These are phyloP conservation scores for Euplagia quadripunctaria DNA, from an alignment of 2,888 invertebrate species.

Conservation along the genomic window DNA sequence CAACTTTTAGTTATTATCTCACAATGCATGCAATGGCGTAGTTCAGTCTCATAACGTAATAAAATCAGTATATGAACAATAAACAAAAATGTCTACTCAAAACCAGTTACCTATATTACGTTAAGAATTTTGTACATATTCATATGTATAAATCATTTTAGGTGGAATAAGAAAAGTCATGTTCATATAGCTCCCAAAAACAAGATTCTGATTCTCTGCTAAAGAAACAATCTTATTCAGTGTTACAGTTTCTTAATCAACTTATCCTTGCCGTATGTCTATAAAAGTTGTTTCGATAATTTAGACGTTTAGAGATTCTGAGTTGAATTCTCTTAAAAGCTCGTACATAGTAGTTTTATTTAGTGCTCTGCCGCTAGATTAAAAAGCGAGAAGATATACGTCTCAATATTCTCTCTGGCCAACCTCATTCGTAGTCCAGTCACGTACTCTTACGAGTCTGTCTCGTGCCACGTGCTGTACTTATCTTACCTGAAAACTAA, in stretches of 20 bases:
- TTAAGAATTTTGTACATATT: too few species aligned
- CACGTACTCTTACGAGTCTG: conserved; percentile 66
- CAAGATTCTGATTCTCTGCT: background rate
- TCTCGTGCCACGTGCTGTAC: conserved; percentile 64
- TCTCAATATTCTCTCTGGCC: conserved; percentile 66
- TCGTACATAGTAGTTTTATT: conserved; percentile 39
- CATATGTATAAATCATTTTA: too few species aligned
- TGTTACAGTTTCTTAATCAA: background rate
- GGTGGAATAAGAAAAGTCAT: too few species aligned
- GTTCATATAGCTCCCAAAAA: too few species aligned
- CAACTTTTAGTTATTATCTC: too few species aligned
- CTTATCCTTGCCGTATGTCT: background rate
- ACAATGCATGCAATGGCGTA: too few species aligned
- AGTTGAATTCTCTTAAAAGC: conserved; percentile 3
- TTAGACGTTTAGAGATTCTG: background rate
- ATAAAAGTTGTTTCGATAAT: background rate
- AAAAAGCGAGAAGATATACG: conserved; percentile 54
- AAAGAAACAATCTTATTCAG: background rate
- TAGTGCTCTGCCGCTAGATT: conserved; percentile 43
- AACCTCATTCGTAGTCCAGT: conserved; percentile 65
- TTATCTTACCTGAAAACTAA: conserved; percentile 52
- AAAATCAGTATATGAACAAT: too few species aligned
- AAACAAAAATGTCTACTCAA: too few species aligned
- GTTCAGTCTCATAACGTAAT: too few species aligned
- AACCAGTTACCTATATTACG: too few species aligned